A percentile compares a stretch with the other conserved stretches of the same genome.
Conservation (phyloP, 2,888 invertebrate species). For the Cantharis flavilabris region DNA sequence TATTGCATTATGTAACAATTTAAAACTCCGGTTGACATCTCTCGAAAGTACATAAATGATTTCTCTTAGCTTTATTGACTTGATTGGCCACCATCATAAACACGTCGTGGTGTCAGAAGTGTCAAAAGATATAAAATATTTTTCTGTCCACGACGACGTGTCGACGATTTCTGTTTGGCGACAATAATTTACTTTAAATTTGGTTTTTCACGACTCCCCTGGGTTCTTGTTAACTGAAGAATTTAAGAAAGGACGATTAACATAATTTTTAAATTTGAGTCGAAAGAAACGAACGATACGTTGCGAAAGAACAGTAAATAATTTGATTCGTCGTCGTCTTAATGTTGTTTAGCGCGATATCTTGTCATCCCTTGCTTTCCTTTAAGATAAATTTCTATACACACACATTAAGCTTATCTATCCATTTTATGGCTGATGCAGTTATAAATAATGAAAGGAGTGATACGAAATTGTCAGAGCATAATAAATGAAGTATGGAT, state of each 20-base stretch:
- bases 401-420: slow-evolving; percentile 23
- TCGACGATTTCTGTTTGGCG: slow-evolving; percentile 9
- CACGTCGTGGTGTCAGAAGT: neutral
- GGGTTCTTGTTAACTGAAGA: neutral
- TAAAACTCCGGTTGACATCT: neutral
- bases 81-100: neutral
- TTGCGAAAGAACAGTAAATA: neutral
- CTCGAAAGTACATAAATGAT: neutral
- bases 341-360: neutral
- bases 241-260: neutral
- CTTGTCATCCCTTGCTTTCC: neutral
- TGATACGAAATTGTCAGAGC: slow-evolving; percentile 29
- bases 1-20: neutral
- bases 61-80: neutral
- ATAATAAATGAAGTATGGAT: slow-evolving; percentile 23
- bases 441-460: slow-evolving; percentile 31
- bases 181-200: slow-evolving; percentile 6
- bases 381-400: slow-evolving; percentile 10
- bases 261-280: neutral
- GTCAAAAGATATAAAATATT: neutral
- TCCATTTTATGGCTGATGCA: slow-evolving; percentile 25
- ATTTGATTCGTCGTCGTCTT: neutral
- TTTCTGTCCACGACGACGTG: slow-evolving; percentile 7
- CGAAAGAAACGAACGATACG: neutral
- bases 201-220: neutral